Evolutionary conservation across 2,797 vertebrate species (phyloP), one percentile per base, ranked within the genome.

Genomic region (Dipus sagitta): DNA sequence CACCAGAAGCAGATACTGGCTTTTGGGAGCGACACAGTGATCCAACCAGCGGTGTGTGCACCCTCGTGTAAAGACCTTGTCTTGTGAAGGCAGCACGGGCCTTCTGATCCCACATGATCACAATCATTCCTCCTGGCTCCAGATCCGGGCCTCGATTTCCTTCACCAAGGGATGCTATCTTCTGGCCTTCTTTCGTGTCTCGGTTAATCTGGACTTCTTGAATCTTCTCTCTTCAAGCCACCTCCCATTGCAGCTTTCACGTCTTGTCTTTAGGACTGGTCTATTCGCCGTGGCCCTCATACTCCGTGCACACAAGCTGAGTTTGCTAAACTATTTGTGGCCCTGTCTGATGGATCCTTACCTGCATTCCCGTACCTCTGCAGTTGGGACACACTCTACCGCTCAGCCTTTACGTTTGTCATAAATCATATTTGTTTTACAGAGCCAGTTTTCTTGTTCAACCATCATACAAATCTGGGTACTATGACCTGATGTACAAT

Each of bases 1-100:
- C 38, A 28, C 70, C 32, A 85, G 99, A 95, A 0, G 18, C 42
- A 18, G 72, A 62, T 14, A 86, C 38, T 62, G 34, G 17, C 32
- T 30, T 42, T 72, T 86, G 98, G 97, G 99, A 99, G 76, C 99
- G 99, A 98, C 99, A 99, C 0, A 70, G 30, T 60, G 47, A 24
- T 88, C 38, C 47, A 78, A 68, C 14, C 24, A 38, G 17, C 10
- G 54, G 11, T 58, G 34, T 28, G 47, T 28, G 4, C 18, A 1
- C 28, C 54, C n/a, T 58, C n/a, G 54, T 98, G 76, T 98, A 77
- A 76, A 99, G 97, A 89, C 99, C 98, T 94, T 98, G 97, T 96
- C 99, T 98, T 91, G 98, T 99, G 94, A 99, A 99, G 62, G 38
- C 6, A 62, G 30, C 15, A 94, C 99, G 98, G 77, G 98, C 98